Evolutionary conservation across 1,140 invertebrate genomes (phyloP), one percentile per base, ranked within the genome.

Genomic region (Bombus terrestris): DNA sequence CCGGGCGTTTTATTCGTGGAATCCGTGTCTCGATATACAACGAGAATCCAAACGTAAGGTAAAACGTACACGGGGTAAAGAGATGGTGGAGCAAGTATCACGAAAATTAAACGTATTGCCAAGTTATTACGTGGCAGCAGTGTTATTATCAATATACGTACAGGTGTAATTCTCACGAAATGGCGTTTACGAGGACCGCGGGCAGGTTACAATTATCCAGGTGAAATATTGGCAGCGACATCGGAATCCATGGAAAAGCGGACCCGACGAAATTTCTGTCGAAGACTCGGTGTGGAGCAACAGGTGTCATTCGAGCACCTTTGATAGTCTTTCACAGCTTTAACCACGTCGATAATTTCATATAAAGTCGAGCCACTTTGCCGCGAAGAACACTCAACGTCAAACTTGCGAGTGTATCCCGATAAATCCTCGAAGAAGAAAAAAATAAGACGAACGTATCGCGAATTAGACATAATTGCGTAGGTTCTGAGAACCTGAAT

Each of bases 221-320:
- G 22, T 32, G 68, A 64, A 80, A 53, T 73, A 80, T 85, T 12
- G 53, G 1, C 39, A 18, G 35, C 62, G 41, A 32, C 32, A 32
- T 64, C 8, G 68, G 32, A 15, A 71, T 57, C 13, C 22, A 4
- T 13, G 35, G 74, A 43, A 62, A 79, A 80, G 0, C n/a, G 39
- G 8, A 6, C 3, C 3, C 59, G 5, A 32, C 25, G 73, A 83
- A 79, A 64, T 83, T 71, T 53, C 0, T 35, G 15, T 18, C 2
- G 3, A 22, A 22, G 32, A 37, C 32, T 6, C 12, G 22, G 13
- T 1, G 59, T 3, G 43, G 73, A 78, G 73, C 85, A 86, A 86
- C 85, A 86, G 85, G 85, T 86, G 85, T 86, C 81, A 1, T 59
- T 78, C 43, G 32, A 43, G 47, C 57, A 43, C 81, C 57, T 82